Evolutionary conservation across 2,888 invertebrate species (phyloP).

Genomic region (Bombylius major): DNA sequence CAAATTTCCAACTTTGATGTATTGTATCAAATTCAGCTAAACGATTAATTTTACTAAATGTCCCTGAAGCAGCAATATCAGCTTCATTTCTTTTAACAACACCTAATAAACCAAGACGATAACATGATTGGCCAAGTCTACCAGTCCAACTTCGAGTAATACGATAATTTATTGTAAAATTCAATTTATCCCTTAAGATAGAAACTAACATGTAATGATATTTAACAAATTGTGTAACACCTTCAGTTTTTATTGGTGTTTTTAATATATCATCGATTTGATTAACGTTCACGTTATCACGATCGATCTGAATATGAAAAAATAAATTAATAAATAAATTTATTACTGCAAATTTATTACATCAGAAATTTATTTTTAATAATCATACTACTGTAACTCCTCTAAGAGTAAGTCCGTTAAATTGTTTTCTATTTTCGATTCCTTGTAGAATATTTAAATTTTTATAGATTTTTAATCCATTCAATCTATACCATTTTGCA

Average conservation of each 20-base stretch:
- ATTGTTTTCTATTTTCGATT: slow-evolving; percentile 21
- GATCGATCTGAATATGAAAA: slow-evolving; percentile 24
- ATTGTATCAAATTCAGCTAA: slow-evolving; percentile 30
- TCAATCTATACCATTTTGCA: slow-evolving; percentile 12
- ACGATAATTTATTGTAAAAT: slow-evolving; percentile 29
- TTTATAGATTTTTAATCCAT: slow-evolving; percentile 8
- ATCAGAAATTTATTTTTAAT: slow-evolving; percentile 9
- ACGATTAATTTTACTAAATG: slow-evolving; percentile 29
- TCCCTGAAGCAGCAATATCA: slow-evolving; percentile 29
- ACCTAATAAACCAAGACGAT: slow-evolving; percentile 29
- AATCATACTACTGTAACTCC: slow-evolving; percentile 26
- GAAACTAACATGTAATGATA: slow-evolving; percentile 25
- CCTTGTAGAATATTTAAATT: slow-evolving; percentile 24
- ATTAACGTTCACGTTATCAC: slow-evolving; percentile 24
- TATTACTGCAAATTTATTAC: no score
- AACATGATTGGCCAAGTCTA: slow-evolving; percentile 24
- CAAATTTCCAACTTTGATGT: slow-evolving; percentile 32
- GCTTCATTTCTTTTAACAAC: slow-evolving; percentile 29
- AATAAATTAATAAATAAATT: no score
- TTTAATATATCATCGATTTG: slow-evolving; percentile 22
- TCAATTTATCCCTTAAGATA: slow-evolving; percentile 24
- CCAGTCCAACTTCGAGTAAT: slow-evolving; percentile 33
- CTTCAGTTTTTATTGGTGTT: slow-evolving; percentile 20
- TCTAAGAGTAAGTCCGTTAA: slow-evolving; percentile 24
- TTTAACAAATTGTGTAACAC: slow-evolving; percentile 28